A percentile compares a stretch with the other conserved stretches of the same genome.
Evolutionary conservation across 2,797 vertebrate species (phyloP).

Genomic region (Limnodromus scolopaceus): DNA sequence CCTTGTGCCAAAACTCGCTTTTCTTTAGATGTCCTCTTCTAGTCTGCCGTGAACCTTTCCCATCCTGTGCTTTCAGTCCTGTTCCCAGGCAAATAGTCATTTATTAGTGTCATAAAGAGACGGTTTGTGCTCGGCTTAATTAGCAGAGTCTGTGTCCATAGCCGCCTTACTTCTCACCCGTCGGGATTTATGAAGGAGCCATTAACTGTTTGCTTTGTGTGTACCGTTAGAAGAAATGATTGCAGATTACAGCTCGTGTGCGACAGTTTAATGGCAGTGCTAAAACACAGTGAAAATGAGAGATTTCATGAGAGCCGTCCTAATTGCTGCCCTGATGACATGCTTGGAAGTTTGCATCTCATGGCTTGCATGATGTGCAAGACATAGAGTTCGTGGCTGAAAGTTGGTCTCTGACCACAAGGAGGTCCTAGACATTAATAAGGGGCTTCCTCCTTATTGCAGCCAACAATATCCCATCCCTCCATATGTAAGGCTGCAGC

Average conservation of each 20-base stretch:
- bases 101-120: background rate
- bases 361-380: rapidly evolving
- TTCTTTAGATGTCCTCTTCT: background rate
- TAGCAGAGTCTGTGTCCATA: background rate
- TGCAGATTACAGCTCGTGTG: background rate
- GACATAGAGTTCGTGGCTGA: background rate
- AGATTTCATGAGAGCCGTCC: background rate
- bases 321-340: background rate
- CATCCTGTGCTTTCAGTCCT: background rate
- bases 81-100: background rate
- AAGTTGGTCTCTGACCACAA: background rate
- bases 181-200: background rate
- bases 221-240: background rate
- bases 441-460: background rate
- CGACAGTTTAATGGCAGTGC: background rate
- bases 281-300: background rate
- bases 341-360: background rate
- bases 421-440: background rate
- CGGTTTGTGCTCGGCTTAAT: background rate
- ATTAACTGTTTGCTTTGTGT: background rate
- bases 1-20: rapidly evolving
- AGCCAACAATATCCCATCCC: background rate
- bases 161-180: background rate
- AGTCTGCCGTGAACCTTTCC: background rate
- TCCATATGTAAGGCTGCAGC: background rate